Evolutionary conservation across 2,113 vertebrate genomes (phyloP).

Genomic region (Ahaetulla prasina): DNA sequence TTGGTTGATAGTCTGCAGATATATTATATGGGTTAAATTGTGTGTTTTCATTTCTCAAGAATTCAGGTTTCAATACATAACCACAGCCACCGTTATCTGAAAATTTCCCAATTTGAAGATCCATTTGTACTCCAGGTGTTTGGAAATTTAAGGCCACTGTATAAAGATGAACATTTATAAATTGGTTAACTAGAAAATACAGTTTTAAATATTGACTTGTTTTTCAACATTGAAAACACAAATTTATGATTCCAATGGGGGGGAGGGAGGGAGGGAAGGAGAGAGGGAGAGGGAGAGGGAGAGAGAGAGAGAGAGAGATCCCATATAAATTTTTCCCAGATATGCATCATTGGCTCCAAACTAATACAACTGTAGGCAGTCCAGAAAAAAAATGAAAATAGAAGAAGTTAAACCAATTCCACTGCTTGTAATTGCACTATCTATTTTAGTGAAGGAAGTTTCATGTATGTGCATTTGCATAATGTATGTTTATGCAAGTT

Average conservation of each 20-base stretch:
- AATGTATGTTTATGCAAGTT: neutral
- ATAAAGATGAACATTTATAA: constrained; percentile 13
- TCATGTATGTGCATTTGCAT: neutral
- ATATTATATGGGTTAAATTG: constrained; percentile 66
- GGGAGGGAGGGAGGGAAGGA: fast-evolving
- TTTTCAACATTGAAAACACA: neutral
- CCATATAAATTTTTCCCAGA: neutral
- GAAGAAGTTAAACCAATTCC: neutral
- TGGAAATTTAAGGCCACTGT: constrained; percentile 90
- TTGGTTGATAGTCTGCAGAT: constrained; percentile 42
- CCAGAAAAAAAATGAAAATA: neutral
- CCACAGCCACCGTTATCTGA: constrained; percentile 85
- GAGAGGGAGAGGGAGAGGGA: too few relatives aligned
- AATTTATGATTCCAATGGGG: neutral
- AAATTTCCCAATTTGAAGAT: constrained; percentile 85
- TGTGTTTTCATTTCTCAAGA: constrained; percentile 60
- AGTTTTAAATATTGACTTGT: neutral
- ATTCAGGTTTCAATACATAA: constrained; percentile 80
- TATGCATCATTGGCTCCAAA: neutral
- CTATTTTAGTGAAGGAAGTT: neutral
- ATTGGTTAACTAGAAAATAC: neutral
- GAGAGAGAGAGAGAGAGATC: too few relatives aligned
- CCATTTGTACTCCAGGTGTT: constrained; percentile 76
- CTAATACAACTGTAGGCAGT: neutral
- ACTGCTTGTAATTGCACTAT: neutral